phyloP scores from a whole-genome alignment of 2,113 vertebrate genomes.

The Nothobranchius kuhntae region DNA sequence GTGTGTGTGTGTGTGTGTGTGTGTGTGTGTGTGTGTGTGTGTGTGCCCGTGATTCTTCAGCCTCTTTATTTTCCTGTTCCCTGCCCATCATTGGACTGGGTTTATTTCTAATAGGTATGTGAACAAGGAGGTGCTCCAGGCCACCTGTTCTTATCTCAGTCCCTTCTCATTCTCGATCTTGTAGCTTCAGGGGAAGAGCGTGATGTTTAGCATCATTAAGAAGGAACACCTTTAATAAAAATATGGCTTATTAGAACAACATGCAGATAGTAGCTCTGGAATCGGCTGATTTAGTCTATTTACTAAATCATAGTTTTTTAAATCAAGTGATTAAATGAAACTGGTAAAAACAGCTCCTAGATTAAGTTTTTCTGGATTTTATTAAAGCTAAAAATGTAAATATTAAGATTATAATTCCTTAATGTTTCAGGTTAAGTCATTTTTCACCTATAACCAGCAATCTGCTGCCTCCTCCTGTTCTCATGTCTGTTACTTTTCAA shows the following conservation, averaged over 20 bases:
- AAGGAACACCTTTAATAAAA: background rate
- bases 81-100: background rate
- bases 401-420: too few relatives aligned
- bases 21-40: too few relatives aligned
- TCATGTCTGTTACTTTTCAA: too few relatives aligned
- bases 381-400: too few relatives aligned
- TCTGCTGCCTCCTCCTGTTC: too few relatives aligned
- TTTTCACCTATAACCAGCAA: too few relatives aligned
- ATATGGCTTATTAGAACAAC: background rate
- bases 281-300: background rate
- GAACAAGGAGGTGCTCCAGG: constrained; percentile 34
- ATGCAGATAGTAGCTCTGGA: background rate
- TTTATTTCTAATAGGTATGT: constrained; percentile 51
- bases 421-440: too few relatives aligned
- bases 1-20: too few relatives aligned
- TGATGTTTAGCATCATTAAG: background rate
- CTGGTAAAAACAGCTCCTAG: too few relatives aligned
- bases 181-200: constrained; percentile 4
- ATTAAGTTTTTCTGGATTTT: too few relatives aligned
- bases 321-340: too few relatives aligned
- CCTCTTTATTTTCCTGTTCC: constrained; percentile 8
- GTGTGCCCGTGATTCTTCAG: constrained; percentile 20
- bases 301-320: too few relatives aligned
- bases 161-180: constrained; percentile 14
- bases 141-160: constrained; percentile 51